Conservation (phyloP, 2,888 invertebrate species). For the Eupsilia transversa region DNA sequence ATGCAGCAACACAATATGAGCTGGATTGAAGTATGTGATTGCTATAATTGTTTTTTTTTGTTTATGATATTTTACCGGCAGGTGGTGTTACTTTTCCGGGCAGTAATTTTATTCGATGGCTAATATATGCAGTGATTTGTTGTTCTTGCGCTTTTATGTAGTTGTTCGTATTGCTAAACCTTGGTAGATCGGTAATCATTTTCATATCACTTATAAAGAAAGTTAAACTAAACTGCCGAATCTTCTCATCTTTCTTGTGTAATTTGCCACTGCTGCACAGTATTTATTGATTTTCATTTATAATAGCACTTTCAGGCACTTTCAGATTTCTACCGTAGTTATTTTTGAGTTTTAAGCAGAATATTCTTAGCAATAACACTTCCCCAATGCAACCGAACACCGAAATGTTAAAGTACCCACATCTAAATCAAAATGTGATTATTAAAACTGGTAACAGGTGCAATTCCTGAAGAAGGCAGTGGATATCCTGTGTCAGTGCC, state of each 20-base stretch:
- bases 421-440: conserved; percentile 29
- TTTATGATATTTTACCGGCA: not conserved
- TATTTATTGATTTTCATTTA: not conserved
- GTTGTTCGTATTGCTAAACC: not conserved
- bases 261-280: not conserved
- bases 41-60: not conserved
- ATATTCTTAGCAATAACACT: not conserved
- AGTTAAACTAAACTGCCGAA: too few relatives aligned
- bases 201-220: not conserved
- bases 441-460: conserved; percentile 90
- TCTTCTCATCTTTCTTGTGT: not conserved
- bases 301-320: not conserved
- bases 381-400: not conserved
- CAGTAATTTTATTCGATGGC: not conserved
- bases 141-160: not conserved
- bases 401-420: conserved; percentile 18
- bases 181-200: not conserved
- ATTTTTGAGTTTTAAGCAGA: not conserved
- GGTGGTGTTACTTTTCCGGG: not conserved
- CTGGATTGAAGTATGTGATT: conserved; percentile 96
- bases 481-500: conserved; percentile 98
- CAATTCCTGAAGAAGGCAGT: conserved; percentile 99
- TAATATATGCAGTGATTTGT: not conserved
- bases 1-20: conserved; percentile 99
- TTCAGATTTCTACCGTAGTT: too few relatives aligned